phyloP scores from a whole-genome alignment of 1,140 invertebrate genomes.

The Caenorhabditis latens region DNA sequence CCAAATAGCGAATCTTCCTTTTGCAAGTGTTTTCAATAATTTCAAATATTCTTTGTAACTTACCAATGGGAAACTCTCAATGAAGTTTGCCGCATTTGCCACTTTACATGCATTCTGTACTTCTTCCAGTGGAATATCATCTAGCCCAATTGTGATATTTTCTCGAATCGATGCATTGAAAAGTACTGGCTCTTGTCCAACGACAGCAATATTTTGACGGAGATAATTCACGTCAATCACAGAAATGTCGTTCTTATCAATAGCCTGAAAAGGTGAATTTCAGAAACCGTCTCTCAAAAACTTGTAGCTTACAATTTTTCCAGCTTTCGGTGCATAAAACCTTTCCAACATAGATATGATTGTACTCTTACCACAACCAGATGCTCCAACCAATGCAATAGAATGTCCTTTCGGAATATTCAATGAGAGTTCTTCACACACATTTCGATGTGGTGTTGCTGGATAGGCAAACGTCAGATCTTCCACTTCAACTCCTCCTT shows the following conservation, averaged over 20 bases:
- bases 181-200: constrained; percentile 65
- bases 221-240: constrained; percentile 52
- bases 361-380: constrained; percentile 89
- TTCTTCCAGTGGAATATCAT: constrained; percentile 63
- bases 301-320: constrained; percentile 62
- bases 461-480: constrained; percentile 78
- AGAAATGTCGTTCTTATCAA: constrained; percentile 56
- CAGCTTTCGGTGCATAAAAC: constrained; percentile 82
- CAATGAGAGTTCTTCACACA: constrained; percentile 84
- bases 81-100: constrained; percentile 73
- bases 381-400: constrained; percentile 87
- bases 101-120: constrained; percentile 70
- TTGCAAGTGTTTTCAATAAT: neutral
- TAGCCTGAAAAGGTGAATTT: neutral
- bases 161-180: constrained; percentile 66
- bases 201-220: constrained; percentile 57
- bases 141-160: constrained; percentile 77
- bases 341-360: constrained; percentile 86
- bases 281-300: neutral
- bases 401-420: constrained; percentile 86
- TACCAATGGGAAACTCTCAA: constrained; percentile 68
- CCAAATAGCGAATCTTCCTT: neutral
- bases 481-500: constrained; percentile 73
- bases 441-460: constrained; percentile 78
- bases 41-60: neutral